phyloP scores from a whole-genome alignment of 2,888 invertebrate genomes.

The Phortica magna region DNA sequence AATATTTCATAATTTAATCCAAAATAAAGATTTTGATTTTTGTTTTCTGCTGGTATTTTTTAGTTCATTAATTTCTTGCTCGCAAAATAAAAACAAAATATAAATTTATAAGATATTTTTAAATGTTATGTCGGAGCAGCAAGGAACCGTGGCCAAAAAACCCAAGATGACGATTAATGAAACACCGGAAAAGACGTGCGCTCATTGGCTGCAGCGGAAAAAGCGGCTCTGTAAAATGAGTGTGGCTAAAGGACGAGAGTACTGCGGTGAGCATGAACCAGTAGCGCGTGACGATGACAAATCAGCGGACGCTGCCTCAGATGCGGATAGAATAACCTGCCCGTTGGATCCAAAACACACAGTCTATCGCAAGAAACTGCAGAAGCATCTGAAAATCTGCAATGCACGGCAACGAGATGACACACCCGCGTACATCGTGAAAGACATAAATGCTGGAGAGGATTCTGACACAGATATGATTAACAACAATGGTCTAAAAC shows the following conservation, averaged over 20 bases:
- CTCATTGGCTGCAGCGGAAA: slow-evolving; percentile 84
- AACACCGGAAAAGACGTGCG: slow-evolving; percentile 78
- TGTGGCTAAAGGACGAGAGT: slow-evolving; percentile 83
- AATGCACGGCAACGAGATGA: slow-evolving; percentile 82
- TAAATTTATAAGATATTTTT: not conserved
- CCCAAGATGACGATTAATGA: slow-evolving; percentile 52
- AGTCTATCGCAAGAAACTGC: slow-evolving; percentile 82
- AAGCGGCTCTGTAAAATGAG: slow-evolving; percentile 88
- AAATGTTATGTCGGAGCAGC: slow-evolving; percentile 46
- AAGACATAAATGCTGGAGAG: slow-evolving; percentile 69
- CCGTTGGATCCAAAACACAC: slow-evolving; percentile 87
- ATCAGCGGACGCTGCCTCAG: slow-evolving; percentile 44
- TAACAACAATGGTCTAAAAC: slow-evolving; percentile 58
- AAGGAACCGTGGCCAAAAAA: slow-evolving; percentile 53
- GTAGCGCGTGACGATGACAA: slow-evolving; percentile 36
- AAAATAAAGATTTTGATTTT: no score
- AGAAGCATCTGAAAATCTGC: slow-evolving; percentile 85
- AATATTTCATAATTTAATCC: no score
- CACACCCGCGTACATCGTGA: slow-evolving; percentile 78
- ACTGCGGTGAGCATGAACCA: slow-evolving; percentile 86
- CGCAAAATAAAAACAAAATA: not conserved
- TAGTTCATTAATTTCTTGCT: not conserved
- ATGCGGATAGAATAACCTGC: slow-evolving; percentile 81
- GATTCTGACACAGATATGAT: not conserved
- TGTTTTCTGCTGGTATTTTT: not conserved